Percentiles rank a stretch among this genome's conserved stretches.
phyloP scores from a whole-genome alignment of 2,113 vertebrate species.

The Tenrec ecaudatus region DNA sequence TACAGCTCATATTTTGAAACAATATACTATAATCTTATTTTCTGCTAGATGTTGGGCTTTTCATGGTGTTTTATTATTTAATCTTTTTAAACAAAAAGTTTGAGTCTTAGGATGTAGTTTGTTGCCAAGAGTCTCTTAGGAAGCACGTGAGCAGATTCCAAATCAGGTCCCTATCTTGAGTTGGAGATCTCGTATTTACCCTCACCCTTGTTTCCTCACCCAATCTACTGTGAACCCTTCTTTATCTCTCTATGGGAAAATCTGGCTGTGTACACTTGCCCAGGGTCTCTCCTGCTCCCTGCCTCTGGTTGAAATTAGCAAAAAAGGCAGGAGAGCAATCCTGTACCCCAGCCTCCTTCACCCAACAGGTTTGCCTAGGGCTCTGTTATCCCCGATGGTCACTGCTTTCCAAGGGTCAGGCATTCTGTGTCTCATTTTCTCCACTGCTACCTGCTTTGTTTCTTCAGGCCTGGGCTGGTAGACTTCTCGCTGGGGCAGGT shows the following conservation, averaged over 20 bases:
- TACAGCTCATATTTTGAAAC: too few species aligned
- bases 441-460: background rate
- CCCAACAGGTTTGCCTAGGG: background rate
- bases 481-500: background rate
- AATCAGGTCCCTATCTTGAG: background rate
- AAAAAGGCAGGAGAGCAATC: background rate
- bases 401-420: background rate
- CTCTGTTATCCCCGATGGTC: background rate
- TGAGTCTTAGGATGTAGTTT: background rate
- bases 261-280: background rate
- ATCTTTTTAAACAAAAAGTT: constrained; percentile 4
- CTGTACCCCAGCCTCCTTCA: background rate
- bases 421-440: background rate
- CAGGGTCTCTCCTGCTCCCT: background rate
- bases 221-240: background rate
- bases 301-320: background rate
- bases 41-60: background rate
- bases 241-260: background rate
- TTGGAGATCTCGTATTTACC: background rate
- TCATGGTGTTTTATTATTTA: background rate
- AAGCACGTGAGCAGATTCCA: background rate
- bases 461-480: background rate
- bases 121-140: background rate
- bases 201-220: background rate
- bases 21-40: background rate